These are phyloP conservation scores for Panzeria rudis DNA, from an alignment of 2,888 invertebrate genomes.

Conservation along the genomic window DNA sequence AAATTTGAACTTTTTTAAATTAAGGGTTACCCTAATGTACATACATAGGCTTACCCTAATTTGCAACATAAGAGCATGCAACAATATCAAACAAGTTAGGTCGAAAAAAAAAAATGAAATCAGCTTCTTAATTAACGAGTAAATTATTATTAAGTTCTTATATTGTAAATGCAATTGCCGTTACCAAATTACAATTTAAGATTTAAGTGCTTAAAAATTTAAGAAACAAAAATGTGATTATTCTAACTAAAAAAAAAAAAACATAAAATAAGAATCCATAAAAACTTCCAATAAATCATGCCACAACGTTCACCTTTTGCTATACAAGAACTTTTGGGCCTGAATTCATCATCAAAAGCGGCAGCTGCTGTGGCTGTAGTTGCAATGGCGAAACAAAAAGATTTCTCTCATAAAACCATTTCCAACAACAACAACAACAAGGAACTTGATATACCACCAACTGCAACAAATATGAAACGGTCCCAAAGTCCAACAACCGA, in stretches of 20 bases:
- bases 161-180: no score
- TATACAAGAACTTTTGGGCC: conserved; percentile 83
- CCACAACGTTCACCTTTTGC: conserved; percentile 84
- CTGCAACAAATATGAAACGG: background rate
- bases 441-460: conserved; percentile 11
- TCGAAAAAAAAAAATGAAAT: no score
- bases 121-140: no score
- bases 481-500: background rate
- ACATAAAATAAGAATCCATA: conserved; percentile 12
- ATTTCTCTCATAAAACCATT: conserved; percentile 11
- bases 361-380: conserved; percentile 52
- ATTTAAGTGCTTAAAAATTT: background rate
- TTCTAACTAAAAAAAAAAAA: background rate
- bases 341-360: conserved; percentile 71
- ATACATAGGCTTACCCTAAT: no score
- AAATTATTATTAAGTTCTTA: no score
- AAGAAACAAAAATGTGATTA: background rate
- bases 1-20: no score
- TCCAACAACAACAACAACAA: conserved; percentile 4
- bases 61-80: no score
- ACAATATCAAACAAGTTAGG: no score
- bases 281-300: conserved; percentile 75
- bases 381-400: conserved; percentile 56
- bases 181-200: no score
- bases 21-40: no score